These are phyloP conservation scores for Microcebus ravelobensis DNA, from an alignment of 2,113 vertebrate genomes.

Conservation along the genomic window DNA sequence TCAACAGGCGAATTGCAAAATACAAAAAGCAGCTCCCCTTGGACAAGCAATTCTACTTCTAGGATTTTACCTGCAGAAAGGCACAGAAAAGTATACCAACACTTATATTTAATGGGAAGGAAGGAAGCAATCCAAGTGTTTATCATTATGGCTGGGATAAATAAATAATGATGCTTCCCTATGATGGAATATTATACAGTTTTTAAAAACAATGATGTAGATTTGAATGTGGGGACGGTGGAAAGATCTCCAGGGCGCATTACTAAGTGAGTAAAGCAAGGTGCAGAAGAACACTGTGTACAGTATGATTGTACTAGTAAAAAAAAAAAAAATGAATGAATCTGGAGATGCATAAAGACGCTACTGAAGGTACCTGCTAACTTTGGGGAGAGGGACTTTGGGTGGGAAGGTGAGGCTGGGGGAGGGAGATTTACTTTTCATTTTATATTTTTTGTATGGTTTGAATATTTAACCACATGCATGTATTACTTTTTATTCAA, in stretches of 20 bases:
- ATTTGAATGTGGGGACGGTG: not conserved
- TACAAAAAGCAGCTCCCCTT: not conserved
- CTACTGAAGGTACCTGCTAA: not conserved
- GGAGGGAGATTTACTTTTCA: constrained; percentile 33
- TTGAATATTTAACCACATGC: constrained; percentile 67
- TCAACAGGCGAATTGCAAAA: not conserved
- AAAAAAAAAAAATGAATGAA: not conserved
- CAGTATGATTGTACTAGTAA: not conserved
- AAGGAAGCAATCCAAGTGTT: not conserved
- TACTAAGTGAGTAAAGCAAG: not conserved
- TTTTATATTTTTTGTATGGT: constrained; percentile 46
- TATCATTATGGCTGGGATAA: not conserved
- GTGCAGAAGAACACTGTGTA: not conserved
- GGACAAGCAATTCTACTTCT: not conserved
- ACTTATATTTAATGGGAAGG: not conserved
- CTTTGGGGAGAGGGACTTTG: not conserved
- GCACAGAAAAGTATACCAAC: not conserved
- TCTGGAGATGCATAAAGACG: not conserved
- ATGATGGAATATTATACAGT: not conserved
- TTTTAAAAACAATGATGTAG: not conserved
- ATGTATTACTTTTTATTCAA: constrained; percentile 52
- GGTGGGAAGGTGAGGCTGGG: not conserved
- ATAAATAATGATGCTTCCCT: not conserved
- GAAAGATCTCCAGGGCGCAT: not conserved
- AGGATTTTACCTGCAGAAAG: not conserved